Conservation (phyloP, 1,140 invertebrate genomes). For the Drosophila sp. region DNA sequence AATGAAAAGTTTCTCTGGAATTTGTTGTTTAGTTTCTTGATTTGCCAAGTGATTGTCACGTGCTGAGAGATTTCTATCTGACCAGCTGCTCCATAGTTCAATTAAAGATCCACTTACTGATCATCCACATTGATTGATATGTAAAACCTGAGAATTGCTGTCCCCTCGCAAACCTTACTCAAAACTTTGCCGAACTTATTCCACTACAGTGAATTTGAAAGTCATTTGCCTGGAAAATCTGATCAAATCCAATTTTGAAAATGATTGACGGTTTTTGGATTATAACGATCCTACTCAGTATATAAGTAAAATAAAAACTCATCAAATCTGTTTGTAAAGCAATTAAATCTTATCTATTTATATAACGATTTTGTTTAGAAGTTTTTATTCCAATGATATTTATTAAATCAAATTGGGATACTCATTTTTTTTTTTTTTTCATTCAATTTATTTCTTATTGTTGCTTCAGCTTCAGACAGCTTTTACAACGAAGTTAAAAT, state of each 20-base stretch:
- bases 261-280: not conserved
- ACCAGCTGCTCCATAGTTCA: not conserved
- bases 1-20: conserved; percentile 43
- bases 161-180: not conserved
- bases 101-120: conserved; percentile 13
- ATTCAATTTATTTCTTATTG: too few species aligned
- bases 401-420: too few species aligned
- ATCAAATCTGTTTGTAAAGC: too few species aligned
- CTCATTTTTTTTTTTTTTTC: too few species aligned
- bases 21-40: conserved; percentile 23
- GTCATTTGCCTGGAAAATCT: not conserved
- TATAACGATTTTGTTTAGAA: too few species aligned
- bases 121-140: not conserved
- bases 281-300: too few species aligned
- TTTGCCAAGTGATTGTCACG: conserved; percentile 46
- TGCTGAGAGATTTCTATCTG: conserved; percentile 24
- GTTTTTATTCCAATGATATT: too few species aligned
- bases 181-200: not conserved
- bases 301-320: too few species aligned
- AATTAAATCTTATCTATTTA: too few species aligned
- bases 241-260: not conserved
- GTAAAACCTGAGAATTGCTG: not conserved
- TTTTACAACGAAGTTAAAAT: too few species aligned
- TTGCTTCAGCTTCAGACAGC: too few species aligned
- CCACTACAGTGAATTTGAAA: not conserved